Conservation (phyloP, 2,113 vertebrate species). For the Chaetorhynchus papuensis region DNA sequence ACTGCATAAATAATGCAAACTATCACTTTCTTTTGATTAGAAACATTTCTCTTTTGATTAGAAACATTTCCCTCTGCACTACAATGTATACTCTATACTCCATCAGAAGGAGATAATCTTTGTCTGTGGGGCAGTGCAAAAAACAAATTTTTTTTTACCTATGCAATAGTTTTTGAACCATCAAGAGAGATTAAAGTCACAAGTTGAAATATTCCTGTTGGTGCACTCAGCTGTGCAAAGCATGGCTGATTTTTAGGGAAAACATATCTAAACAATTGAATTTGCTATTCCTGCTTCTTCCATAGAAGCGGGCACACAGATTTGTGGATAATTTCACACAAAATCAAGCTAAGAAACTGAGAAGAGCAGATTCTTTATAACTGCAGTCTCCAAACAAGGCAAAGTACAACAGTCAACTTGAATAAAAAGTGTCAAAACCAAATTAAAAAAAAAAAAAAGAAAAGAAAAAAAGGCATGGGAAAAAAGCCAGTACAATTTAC, state of each 20-base stretch:
- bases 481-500: neutral
- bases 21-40: neutral
- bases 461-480: neutral
- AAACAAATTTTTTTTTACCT: neutral
- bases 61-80: neutral
- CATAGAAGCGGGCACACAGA: neutral
- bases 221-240: neutral
- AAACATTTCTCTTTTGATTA: neutral
- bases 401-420: neutral
- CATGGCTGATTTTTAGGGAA: neutral
- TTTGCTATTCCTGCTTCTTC: neutral
- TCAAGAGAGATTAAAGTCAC: neutral
- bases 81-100: neutral
- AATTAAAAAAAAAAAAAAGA: neutral
- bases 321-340: neutral
- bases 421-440: neutral
- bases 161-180: neutral
- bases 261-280: neutral
- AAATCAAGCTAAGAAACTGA: neutral
- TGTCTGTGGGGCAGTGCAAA: neutral
- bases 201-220: neutral
- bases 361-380: neutral
- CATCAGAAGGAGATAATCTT: neutral
- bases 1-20: neutral
- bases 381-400: neutral